Percentiles rank a stretch among this genome's conserved stretches.
These are phyloP conservation scores for Orius laevigatus DNA, from an alignment of 1,140 invertebrate species.

Conservation along the genomic window DNA sequence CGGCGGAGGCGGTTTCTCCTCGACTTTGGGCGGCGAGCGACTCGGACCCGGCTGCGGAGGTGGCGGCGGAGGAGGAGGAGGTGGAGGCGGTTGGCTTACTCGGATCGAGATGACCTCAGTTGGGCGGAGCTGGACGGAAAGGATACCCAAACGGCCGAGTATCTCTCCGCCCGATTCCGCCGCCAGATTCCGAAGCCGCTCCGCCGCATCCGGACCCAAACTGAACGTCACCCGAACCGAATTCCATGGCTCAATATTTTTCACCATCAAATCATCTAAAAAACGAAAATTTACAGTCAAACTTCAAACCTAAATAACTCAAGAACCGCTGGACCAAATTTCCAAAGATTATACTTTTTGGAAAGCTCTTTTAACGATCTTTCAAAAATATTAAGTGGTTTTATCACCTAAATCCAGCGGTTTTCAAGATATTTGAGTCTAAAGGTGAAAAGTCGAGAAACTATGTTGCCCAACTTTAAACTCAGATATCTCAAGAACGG, in stretches of 20 bases:
- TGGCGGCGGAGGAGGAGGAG: constrained; percentile 28
- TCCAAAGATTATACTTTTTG: too few relatives aligned
- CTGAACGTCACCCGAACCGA: constrained; percentile 92
- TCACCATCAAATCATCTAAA: constrained; percentile 26
- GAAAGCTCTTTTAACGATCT: too few relatives aligned
- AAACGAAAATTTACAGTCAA: too few relatives aligned
- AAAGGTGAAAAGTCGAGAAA: too few relatives aligned
- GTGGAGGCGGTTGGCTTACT: constrained; percentile 29
- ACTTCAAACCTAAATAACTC: too few relatives aligned
- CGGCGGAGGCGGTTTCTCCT: constrained; percentile 26
- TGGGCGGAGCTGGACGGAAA: constrained; percentile 90
- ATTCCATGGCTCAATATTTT: constrained; percentile 95
- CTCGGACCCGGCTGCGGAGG: constrained; percentile 14
- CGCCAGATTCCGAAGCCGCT: constrained; percentile 73
- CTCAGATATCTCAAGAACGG: too few relatives aligned
- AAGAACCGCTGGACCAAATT: too few relatives aligned
- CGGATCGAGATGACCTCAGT: constrained; percentile 56
- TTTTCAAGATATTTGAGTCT: too few relatives aligned
- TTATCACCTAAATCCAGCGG: too few relatives aligned
- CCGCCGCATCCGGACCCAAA: constrained; percentile 84
- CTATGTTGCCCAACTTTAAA: too few relatives aligned
- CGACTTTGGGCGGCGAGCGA: constrained; percentile 15
- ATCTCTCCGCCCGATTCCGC: constrained; percentile 75
- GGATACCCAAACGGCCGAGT: constrained; percentile 76
- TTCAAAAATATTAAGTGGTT: too few relatives aligned